A percentile compares a stretch with the other conserved stretches of the same genome.
Evolutionary conservation across 2,888 invertebrate genomes (phyloP).

Genomic region (Synanthedon tipuliformis): DNA sequence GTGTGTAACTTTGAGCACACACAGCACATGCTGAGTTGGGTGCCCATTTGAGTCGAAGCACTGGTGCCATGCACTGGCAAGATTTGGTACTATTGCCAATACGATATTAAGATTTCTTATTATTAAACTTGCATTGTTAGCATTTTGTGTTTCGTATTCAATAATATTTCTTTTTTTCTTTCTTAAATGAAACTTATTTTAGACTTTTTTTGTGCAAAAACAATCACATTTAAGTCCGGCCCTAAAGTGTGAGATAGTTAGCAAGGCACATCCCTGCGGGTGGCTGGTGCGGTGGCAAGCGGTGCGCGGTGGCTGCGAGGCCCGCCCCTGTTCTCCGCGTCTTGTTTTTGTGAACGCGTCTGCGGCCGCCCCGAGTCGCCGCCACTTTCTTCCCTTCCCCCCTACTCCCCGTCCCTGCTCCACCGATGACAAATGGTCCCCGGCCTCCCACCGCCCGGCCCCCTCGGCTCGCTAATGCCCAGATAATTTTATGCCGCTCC

Average conservation of each 20-base stretch:
- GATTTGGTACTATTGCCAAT: no score
- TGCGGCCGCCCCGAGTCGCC: constrained; percentile 55
- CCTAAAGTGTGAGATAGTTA: neutral
- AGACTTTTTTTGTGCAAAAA: neutral
- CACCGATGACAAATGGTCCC: constrained; percentile 68
- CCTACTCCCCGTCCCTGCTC: constrained; percentile 31
- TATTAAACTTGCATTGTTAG: no score
- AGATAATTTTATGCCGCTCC: constrained; percentile 64
- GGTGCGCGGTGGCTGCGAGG: constrained; percentile 36
- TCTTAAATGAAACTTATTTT: no score
- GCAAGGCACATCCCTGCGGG: constrained; percentile 34
- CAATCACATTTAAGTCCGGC: neutral
- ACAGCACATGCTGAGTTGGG: no score
- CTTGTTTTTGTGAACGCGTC: constrained; percentile 68
- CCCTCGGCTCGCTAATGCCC: constrained; percentile 53
- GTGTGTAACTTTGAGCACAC: no score
- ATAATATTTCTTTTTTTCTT: no score
- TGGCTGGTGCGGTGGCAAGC: constrained; percentile 27
- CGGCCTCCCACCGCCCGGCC: constrained; percentile 41
- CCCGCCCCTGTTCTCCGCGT: constrained; percentile 54
- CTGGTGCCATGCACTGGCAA: no score
- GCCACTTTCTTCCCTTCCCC: constrained; percentile 45
- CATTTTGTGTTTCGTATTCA: no score
- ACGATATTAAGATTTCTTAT: no score
- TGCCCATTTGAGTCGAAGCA: no score